phyloP scores from a whole-genome alignment of 2,113 vertebrate genomes.

The Xiphophorus hellerii region DNA sequence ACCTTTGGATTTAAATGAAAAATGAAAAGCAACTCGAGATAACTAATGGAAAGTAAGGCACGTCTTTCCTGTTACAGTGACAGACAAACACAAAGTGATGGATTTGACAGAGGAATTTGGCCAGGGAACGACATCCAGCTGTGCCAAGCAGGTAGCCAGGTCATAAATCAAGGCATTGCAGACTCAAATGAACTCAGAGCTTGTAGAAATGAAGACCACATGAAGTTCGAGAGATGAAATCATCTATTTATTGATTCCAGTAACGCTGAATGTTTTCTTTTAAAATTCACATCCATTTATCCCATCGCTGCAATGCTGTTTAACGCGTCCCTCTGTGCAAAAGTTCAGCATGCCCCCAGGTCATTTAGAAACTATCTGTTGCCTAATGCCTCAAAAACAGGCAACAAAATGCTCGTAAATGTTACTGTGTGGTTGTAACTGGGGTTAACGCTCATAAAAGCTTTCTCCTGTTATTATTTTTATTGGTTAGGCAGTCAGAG shows the following conservation, averaged over 20 bases:
- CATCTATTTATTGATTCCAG: slow-evolving; percentile 9
- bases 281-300: slow-evolving; percentile 3
- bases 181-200: neutral
- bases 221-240: slow-evolving; percentile 7
- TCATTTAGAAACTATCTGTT: slow-evolving; percentile 1
- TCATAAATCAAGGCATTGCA: slow-evolving; percentile 27
- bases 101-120: slow-evolving; percentile 32
- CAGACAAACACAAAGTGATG: slow-evolving; percentile 35
- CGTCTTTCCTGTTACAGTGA: slow-evolving; percentile 23
- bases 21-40: slow-evolving; percentile 41
- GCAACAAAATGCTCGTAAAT: slow-evolving; percentile 31
- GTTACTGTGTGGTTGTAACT: slow-evolving; percentile 29
- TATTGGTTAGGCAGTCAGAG: slow-evolving; percentile 2
- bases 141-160: slow-evolving; percentile 30
- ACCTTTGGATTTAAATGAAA: slow-evolving; percentile 25
- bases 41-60: slow-evolving; percentile 44
- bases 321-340: neutral
- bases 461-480: slow-evolving; percentile 14
- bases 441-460: slow-evolving; percentile 22
- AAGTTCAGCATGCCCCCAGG: neutral
- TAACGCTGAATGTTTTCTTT: slow-evolving; percentile 14
- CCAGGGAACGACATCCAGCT: neutral
- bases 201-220: slow-evolving; percentile 13
- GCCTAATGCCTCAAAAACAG: slow-evolving; percentile 29
- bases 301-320: neutral